Conservation (phyloP, 2,888 invertebrate genomes). For the Neoscelio sp. region DNA sequence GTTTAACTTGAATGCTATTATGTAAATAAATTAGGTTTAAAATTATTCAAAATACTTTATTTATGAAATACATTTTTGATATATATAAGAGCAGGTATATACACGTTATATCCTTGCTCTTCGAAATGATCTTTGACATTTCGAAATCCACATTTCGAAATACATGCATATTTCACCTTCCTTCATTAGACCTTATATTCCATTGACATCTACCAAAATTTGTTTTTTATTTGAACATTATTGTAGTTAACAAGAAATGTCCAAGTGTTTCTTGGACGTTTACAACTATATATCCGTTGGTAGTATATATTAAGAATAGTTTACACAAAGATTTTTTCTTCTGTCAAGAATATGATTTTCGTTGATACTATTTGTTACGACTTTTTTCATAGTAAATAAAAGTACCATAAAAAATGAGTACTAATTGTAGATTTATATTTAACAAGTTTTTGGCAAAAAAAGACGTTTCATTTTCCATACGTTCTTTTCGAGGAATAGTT, state of each 20-base stretch:
- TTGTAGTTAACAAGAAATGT: slow-evolving; percentile 47
- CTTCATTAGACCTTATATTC: slow-evolving; percentile 45
- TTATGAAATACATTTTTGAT: too few species aligned
- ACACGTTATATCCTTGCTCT: slow-evolving; percentile 56
- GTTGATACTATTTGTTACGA: slow-evolving; percentile 58
- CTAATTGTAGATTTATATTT: slow-evolving; percentile 32
- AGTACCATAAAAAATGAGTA: slow-evolving; percentile 53
- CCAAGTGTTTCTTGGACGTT: slow-evolving; percentile 50
- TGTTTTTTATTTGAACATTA: slow-evolving; percentile 34
- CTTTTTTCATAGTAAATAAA: slow-evolving; percentile 63
- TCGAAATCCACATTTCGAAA: slow-evolving; percentile 67
- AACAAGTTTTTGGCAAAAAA: slow-evolving; percentile 24
- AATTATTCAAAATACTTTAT: too few species aligned
- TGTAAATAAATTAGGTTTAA: too few species aligned
- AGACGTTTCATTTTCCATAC: slow-evolving; percentile 45
- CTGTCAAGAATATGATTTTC: slow-evolving; percentile 64
- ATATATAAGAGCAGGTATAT: slow-evolving; percentile 70
- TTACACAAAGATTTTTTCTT: slow-evolving; percentile 58
- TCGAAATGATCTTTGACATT: slow-evolving; percentile 23
- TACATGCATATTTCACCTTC: slow-evolving; percentile 64
- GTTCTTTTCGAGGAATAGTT: slow-evolving; percentile 24
- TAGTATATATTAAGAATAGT: slow-evolving; percentile 54
- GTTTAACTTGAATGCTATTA: too few species aligned
- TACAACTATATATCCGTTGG: slow-evolving; percentile 17
- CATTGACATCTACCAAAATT: slow-evolving; percentile 24